Percentiles rank a stretch among this genome's conserved stretches.
Evolutionary conservation across 2,113 vertebrate species (phyloP).

Genomic region (Aepyceros melampus): DNA sequence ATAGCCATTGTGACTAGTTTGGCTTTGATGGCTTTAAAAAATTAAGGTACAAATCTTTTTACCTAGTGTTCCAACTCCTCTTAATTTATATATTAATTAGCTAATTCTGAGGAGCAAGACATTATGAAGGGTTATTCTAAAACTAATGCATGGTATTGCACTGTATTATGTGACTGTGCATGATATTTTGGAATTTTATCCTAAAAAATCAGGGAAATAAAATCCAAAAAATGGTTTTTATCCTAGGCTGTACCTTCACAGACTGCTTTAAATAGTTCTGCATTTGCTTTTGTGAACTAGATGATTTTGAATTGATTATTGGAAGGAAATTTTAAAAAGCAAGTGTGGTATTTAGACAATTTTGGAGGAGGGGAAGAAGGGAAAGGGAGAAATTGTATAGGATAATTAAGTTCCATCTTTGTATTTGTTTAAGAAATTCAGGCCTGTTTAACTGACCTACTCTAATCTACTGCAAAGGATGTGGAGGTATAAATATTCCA

Average conservation of each 20-base stretch:
- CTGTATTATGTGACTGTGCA: neutral
- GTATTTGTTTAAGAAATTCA: neutral
- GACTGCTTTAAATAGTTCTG: neutral
- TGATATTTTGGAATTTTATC: neutral
- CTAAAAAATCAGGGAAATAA: neutral
- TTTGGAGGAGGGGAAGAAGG: neutral
- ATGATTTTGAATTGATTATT: neutral
- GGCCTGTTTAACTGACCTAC: neutral
- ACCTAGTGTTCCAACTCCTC: neutral
- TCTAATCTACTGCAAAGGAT: neutral
- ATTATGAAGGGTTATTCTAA: neutral
- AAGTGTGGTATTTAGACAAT: neutral
- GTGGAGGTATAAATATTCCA: neutral
- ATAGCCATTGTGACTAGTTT: neutral
- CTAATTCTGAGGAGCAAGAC: neutral
- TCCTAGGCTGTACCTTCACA: neutral
- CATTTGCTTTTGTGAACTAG: conserved; percentile 21
- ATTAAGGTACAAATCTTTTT: neutral
- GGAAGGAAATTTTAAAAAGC: neutral
- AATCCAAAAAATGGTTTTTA: neutral
- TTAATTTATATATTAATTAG: neutral
- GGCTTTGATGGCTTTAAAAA: neutral
- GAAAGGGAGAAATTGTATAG: neutral
- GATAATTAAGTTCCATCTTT: neutral
- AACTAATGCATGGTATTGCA: neutral